Evolutionary conservation across 2,113 vertebrate genomes (phyloP).

Genomic region (Chamaea fasciata): DNA sequence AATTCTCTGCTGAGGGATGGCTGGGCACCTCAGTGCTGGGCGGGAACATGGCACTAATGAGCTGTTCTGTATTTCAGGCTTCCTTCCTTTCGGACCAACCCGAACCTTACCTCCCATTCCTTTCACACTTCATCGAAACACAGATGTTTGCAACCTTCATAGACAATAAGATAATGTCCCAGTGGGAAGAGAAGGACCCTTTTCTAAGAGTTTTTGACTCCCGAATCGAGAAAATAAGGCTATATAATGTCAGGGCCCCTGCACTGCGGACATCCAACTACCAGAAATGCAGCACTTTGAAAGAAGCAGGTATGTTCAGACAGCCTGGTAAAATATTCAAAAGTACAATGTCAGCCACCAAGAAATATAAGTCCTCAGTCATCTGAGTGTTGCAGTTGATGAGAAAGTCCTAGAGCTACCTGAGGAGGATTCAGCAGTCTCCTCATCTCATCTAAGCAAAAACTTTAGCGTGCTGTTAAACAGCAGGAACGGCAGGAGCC

Average conservation of each 20-base stretch:
- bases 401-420: neutral
- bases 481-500: neutral
- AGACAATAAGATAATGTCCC: slow-evolving; percentile 94
- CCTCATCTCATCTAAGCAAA: neutral
- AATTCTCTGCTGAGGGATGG: fast-evolving
- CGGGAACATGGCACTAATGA: neutral
- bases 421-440: neutral
- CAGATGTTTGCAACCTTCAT: slow-evolving; percentile 98
- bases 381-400: neutral
- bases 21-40: fast-evolving
- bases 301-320: slow-evolving; percentile 84
- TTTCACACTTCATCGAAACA: slow-evolving; percentile 96
- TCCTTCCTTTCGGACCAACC: slow-evolving; percentile 96
- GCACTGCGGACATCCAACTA: slow-evolving; percentile 82
- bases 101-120: slow-evolving; percentile 85
- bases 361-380: neutral
- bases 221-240: slow-evolving; percentile 86
- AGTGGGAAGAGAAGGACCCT: slow-evolving; percentile 93
- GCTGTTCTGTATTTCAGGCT: slow-evolving; percentile 76
- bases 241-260: slow-evolving; percentile 81
- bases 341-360: neutral
- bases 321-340: neutral
- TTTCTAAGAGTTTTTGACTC: slow-evolving; percentile 90
- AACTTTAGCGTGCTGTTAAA: neutral
- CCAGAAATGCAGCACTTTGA: slow-evolving; percentile 85